A percentile compares a stretch with the other conserved stretches of the same genome.
Conservation (phyloP, 2,113 vertebrate species). For the Thunnus maccoyii region DNA sequence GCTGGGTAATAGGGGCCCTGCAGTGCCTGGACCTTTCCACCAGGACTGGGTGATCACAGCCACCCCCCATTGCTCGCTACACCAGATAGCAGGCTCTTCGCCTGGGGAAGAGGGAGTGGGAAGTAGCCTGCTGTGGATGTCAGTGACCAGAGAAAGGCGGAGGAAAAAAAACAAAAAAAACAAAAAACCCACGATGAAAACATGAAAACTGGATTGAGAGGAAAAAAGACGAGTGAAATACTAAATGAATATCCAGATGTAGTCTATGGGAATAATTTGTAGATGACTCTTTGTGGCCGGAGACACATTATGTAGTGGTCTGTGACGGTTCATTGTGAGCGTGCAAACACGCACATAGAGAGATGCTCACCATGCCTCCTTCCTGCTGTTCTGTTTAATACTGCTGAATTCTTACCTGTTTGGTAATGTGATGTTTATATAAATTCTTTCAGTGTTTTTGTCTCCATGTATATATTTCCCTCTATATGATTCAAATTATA, state of each 20-base stretch:
- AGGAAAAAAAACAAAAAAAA: neutral
- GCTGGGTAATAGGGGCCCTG: slow-evolving; percentile 73
- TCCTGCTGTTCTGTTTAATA: slow-evolving; percentile 34
- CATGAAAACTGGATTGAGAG: slow-evolving; percentile 54
- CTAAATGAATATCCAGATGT: slow-evolving; percentile 64
- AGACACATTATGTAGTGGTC: slow-evolving; percentile 26
- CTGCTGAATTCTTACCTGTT: slow-evolving; percentile 22
- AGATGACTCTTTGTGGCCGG: slow-evolving; percentile 47
- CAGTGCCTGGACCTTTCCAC: slow-evolving; percentile 78
- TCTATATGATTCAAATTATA: slow-evolving; percentile 11
- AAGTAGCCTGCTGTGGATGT: slow-evolving; percentile 79
- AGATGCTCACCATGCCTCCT: neutral
- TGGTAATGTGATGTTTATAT: slow-evolving; percentile 27
- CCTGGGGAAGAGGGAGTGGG: slow-evolving; percentile 74
- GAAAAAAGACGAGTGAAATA: slow-evolving; percentile 13
- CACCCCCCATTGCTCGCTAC: slow-evolving; percentile 59
- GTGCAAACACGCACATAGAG: slow-evolving; percentile 21
- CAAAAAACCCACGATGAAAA: slow-evolving; percentile 8
- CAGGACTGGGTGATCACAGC: slow-evolving; percentile 64
- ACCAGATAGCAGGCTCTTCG: slow-evolving; percentile 71
- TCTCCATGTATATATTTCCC: neutral
- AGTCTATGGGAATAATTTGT: slow-evolving; percentile 43
- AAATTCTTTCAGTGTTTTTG: neutral
- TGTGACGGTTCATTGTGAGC: slow-evolving; percentile 15
- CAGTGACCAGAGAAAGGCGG: slow-evolving; percentile 71